Percentiles rank a stretch among this genome's conserved stretches.
phyloP scores from a whole-genome alignment of 1,140 invertebrate species.

The Calosoma granatense region DNA sequence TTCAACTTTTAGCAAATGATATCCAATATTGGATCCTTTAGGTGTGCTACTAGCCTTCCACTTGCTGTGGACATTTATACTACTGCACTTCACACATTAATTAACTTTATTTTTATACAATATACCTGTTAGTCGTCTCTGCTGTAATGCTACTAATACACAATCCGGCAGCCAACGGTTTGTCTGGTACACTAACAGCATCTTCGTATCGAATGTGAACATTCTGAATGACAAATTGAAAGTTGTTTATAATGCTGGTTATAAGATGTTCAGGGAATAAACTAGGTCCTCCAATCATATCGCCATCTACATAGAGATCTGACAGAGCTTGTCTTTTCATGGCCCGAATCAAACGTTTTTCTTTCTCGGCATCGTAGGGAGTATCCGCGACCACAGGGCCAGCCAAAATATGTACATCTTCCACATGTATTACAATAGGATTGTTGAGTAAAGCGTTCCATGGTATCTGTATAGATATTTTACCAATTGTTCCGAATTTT shows the following conservation, averaged over 20 bases:
- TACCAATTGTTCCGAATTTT: constrained; percentile 65
- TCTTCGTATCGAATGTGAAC: constrained; percentile 80
- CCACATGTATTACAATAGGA: constrained; percentile 55
- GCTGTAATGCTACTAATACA: constrained; percentile 69
- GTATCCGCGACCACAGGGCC: constrained; percentile 59
- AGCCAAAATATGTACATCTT: constrained; percentile 66
- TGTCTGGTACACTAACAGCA: constrained; percentile 50
- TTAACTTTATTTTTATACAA: constrained; percentile 5
- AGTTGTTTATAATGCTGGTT: constrained; percentile 66
- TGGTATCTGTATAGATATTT: constrained; percentile 64
- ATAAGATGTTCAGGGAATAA: constrained; percentile 62
- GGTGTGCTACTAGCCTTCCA: constrained; percentile 66
- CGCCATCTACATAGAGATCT: constrained; percentile 40
- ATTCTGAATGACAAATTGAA: constrained; percentile 70
- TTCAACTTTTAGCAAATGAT: constrained; percentile 68
- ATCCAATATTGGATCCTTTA: constrained; percentile 51
- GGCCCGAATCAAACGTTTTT: constrained; percentile 59
- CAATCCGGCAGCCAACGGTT: constrained; percentile 62
- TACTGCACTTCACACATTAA: constrained; percentile 5
- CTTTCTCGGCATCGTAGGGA: constrained; percentile 61
- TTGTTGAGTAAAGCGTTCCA: constrained; percentile 64
- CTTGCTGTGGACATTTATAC: constrained; percentile 54
- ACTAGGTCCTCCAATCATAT: constrained; percentile 38
- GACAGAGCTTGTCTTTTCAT: constrained; percentile 53
- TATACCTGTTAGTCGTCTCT: constrained; percentile 69